Evolutionary conservation across 2,797 vertebrate species (phyloP).

Genomic region (Poecilia wingei): DNA sequence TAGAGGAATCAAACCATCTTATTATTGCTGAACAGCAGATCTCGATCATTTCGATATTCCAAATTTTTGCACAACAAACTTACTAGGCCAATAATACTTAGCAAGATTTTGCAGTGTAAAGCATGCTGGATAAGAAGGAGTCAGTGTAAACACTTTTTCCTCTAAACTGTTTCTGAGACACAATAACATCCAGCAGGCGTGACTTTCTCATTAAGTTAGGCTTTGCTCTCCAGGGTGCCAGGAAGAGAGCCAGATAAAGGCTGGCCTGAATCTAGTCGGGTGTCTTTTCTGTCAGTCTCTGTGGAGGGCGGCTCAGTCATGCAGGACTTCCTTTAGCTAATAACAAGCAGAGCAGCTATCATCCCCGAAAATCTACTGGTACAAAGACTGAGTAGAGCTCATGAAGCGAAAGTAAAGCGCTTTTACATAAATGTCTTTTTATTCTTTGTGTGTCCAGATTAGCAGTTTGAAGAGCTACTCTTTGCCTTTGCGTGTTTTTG

Average conservation of each 20-base stretch:
- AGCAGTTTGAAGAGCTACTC: background rate
- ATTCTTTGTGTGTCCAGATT: background rate
- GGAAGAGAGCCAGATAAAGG: constrained; percentile 23
- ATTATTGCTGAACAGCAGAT: background rate
- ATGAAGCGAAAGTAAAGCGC: background rate
- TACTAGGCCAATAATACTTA: too few relatives aligned
- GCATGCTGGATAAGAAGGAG: too few relatives aligned
- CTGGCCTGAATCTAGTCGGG: constrained; percentile 18
- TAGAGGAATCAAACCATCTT: background rate
- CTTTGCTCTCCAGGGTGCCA: constrained; percentile 21
- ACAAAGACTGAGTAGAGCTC: constrained; percentile 25
- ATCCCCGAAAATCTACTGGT: constrained; percentile 38
- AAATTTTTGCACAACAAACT: background rate
- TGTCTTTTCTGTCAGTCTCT: constrained; percentile 39
- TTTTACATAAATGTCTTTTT: background rate
- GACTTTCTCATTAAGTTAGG: constrained; percentile 16
- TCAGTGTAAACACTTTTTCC: constrained; percentile 3
- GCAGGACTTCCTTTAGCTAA: constrained; percentile 49
- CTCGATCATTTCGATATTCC: background rate
- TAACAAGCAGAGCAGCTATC: constrained; percentile 47
- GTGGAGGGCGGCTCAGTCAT: constrained; percentile 59
- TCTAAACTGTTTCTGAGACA: background rate
- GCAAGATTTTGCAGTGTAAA: background rate
- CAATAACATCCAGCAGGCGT: background rate
- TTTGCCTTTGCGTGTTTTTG: background rate